phyloP scores from a whole-genome alignment of 2,888 invertebrate genomes.

The Eucera pruinosa region DNA sequence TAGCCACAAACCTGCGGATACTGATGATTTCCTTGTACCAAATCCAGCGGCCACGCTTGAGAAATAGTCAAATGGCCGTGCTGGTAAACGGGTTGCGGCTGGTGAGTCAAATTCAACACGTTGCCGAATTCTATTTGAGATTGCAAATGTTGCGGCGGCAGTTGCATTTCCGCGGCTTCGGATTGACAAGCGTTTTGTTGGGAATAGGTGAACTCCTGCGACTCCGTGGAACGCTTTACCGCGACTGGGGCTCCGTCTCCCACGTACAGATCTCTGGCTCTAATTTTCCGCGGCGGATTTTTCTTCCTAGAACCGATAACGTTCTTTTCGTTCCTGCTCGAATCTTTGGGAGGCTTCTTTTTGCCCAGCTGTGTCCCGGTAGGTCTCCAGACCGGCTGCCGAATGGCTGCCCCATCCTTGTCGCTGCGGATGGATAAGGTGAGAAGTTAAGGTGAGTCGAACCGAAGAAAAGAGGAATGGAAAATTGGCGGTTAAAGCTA shows the following conservation, averaged over 20 bases:
- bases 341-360: slow-evolving; percentile 74
- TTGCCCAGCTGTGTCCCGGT: slow-evolving; percentile 82
- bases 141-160: slow-evolving; percentile 50
- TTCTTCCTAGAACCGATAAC: slow-evolving; percentile 70
- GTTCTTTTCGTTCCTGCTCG: slow-evolving; percentile 64
- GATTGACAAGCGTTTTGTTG: slow-evolving; percentile 66
- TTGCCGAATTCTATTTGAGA: slow-evolving; percentile 72
- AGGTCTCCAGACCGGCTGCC: slow-evolving; percentile 83
- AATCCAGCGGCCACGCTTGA: slow-evolving; percentile 81
- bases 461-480: too few relatives aligned
- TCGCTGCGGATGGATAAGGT: slow-evolving; percentile 55
- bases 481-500: too few relatives aligned
- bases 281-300: slow-evolving; percentile 65
- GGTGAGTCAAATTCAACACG: slow-evolving; percentile 71
- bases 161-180: slow-evolving; percentile 65
- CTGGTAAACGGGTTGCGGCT: slow-evolving; percentile 76
- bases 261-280: slow-evolving; percentile 63
- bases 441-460: too few relatives aligned
- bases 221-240: slow-evolving; percentile 23
- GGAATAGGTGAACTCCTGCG: slow-evolving; percentile 64
- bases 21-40: slow-evolving; percentile 80
- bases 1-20: slow-evolving; percentile 78
- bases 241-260: slow-evolving; percentile 65
- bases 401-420: slow-evolving; percentile 77
- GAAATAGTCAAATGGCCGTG: slow-evolving; percentile 76